Base-by-base conservation (phyloP, 1,140 invertebrate genomes). In the Hylaeus volcanicus region DNA sequence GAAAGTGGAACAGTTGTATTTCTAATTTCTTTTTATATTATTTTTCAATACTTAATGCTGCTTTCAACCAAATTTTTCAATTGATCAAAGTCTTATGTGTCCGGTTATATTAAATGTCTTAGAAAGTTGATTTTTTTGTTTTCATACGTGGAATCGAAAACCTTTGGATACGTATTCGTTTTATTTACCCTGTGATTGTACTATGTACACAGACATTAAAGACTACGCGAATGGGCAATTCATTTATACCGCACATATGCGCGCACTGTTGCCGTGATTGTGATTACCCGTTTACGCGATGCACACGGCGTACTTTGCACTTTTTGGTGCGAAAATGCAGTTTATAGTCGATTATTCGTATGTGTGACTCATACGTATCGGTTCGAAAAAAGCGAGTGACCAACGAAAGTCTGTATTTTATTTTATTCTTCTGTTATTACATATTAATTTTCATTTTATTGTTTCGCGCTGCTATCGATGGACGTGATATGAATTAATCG, bases 191-290 rank as follows among this genome's bases (percentile, higher is more conserved):
- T 26, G 26, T 26, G 26, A 26, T 26, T 26, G 26, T 26, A 26
- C 26, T 26, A 26, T 26, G 26, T 88, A 86, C 81, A 77, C 77
- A 85, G 61, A 74, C 60, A 75, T 86, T 26, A 87, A 84, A 88
- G 87, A 81, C 61, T 26, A 82, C 48, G 64, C 58, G 69, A 43
- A 74, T 58, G 70, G 70, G 87, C 83, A 87, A 76, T 63, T 63
- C 74, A 64, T 51, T 85, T 26, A 26, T 26, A 26, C n/a, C n/a
- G n/a, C n/a, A n/a, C 65, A 81, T 75, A 81, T 71, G 85, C 55
- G 61, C 45, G 41, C 58, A 41, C 56, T 41, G 55, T 53, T 58
- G 68, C 74, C 72, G 60, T 48, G 26, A 26, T 26, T 26, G 26
- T 61, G 58, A 48, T 53, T 63, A n/a, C 60, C 15, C 72, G 45